Conservation (phyloP, 2,797 vertebrate species). For the Channallabes apus region DNA sequence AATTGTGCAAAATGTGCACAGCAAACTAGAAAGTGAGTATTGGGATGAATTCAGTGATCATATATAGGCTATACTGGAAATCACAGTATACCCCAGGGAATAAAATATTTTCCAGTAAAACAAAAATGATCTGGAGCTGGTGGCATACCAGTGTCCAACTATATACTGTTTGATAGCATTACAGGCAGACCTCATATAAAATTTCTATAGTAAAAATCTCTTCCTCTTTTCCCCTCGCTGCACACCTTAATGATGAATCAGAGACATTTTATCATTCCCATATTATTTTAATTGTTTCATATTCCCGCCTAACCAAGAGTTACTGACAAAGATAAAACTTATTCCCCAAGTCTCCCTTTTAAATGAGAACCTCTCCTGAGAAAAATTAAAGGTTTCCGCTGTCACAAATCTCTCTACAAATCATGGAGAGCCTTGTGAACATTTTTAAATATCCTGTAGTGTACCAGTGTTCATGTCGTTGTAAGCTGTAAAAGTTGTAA, state of each 20-base stretch:
- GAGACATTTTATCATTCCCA: neutral
- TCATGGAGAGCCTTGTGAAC: constrained; percentile 1
- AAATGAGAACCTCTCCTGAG: neutral
- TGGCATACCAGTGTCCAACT: neutral
- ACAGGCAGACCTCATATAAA: too few relatives aligned
- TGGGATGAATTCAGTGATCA: neutral
- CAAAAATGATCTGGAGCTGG: neutral
- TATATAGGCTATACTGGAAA: neutral
- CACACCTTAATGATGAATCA: neutral
- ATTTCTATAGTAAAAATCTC: neutral
- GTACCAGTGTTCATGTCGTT: neutral
- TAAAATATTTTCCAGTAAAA: neutral
- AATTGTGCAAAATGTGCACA: neutral
- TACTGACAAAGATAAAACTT: neutral
- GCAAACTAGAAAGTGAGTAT: neutral
- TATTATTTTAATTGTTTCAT: neutral
- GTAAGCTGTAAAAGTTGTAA: neutral
- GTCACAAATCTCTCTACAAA: neutral
- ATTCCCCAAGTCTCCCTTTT: neutral
- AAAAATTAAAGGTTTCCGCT: neutral
- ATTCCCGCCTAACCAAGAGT: neutral
- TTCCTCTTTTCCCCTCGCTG: neutral
- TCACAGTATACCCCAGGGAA: neutral
- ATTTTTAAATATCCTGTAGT: neutral
- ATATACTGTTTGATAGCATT: neutral